Base-by-base conservation (phyloP, 2,888 invertebrate species). In the Penaeus monodon region DNA sequence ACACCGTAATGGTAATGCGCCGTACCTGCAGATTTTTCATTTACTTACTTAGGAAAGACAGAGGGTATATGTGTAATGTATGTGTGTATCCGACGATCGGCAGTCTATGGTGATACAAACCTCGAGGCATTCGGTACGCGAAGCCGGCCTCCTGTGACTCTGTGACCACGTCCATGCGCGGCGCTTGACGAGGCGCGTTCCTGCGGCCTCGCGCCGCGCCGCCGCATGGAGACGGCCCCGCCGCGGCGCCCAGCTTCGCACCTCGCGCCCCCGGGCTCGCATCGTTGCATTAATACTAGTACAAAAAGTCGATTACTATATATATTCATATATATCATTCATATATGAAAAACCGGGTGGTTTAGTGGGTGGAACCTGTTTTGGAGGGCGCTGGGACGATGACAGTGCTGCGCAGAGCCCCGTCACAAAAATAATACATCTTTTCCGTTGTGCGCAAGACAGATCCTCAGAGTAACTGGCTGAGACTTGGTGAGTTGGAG, bases 21-120 rank as follows among this genome's bases (percentile, higher is more conserved):
- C 65, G 76, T 74, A 86, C 82, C 86, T 86, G 86, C 82, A 82
- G 81, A 86, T 77, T 82, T 78, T 73, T 79, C 73, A 77, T 82
- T 81, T 81, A 86, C 86, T 86, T 86, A 86, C 86, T 86, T 86
- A 86, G 86, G 86, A 86, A 86, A 86, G 86, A 86, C 86, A 86
- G 81, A 86, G 86, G 86, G 86, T 86, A 86, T 86, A 82, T 86
- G 82, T 86, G 81, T 82, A 82, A 82, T 86, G 86, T 81, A 86
- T 84, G 81, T 86, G 86, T 86, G 86, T 78, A 81, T 86, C 81
- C 81, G 85, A 81, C 81, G 73, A 81, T 76, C 85, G 85, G 85
- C 85, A 81, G 85, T 86, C 81, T 81, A 82, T 86, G 86, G 78
- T 81, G 81, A 65, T 49, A 57, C 77, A 44, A 79, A 68, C 85